Conservation (phyloP, 2,888 invertebrate genomes). For the Microdon myrmicae region DNA sequence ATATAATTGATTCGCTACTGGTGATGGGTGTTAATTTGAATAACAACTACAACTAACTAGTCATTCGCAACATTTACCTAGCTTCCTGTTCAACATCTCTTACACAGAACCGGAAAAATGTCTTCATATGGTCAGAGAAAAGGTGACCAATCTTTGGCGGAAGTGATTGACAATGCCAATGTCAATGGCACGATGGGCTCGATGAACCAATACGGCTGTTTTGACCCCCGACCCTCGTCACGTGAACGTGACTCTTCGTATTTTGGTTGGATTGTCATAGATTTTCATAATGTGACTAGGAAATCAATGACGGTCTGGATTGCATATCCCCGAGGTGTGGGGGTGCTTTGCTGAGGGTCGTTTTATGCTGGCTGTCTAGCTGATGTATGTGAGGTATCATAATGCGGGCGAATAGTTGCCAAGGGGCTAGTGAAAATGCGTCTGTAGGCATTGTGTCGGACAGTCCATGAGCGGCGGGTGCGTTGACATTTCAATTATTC, state of each 20-base stretch:
- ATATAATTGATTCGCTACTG: too few species aligned
- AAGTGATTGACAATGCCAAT: conserved; percentile 50
- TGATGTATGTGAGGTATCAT: conserved; percentile 12
- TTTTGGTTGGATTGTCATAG: conserved; percentile 40
- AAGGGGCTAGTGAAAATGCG: conserved; percentile 3
- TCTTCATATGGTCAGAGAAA: too few species aligned
- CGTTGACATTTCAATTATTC: conserved; percentile 45
- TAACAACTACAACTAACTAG: too few species aligned
- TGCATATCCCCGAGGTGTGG: conserved; percentile 37
- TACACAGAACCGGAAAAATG: too few species aligned
- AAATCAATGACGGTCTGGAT: conserved; percentile 35
- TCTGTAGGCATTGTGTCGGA: conserved; percentile 18
- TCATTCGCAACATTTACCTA: too few species aligned
- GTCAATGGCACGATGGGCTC: conserved; percentile 30
- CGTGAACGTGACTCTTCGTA: conserved; percentile 41
- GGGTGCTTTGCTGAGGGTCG: conserved; percentile 14
- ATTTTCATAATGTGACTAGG: conserved; percentile 41
- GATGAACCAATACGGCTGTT: too few species aligned
- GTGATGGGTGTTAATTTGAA: too few species aligned
- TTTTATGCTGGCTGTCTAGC: conserved; percentile 28
- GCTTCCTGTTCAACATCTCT: too few species aligned
- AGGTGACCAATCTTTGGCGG: too few species aligned
- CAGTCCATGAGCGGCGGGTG: conserved; percentile 7
- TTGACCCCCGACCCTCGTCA: conserved; percentile 7
- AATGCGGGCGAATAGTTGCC: conserved; percentile 29